A percentile compares a stretch with the other conserved stretches of the same genome.
Evolutionary conservation across 2,113 vertebrate genomes (phyloP).

Genomic region (Hippocampus mohnikei): DNA sequence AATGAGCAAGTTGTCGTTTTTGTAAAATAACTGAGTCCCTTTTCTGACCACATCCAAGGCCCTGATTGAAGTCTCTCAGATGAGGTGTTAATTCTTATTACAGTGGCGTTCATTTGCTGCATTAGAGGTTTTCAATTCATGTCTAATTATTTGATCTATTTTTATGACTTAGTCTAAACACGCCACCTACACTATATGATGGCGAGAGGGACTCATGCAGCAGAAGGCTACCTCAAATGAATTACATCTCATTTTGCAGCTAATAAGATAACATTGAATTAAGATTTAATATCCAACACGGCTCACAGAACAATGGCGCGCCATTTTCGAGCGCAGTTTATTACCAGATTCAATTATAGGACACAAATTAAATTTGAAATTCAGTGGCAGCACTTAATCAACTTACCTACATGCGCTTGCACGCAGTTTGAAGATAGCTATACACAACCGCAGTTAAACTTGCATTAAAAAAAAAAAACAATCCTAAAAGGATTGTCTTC

Average conservation of each 20-base stretch:
- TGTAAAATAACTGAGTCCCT: not conserved
- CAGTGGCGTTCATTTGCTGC: not conserved
- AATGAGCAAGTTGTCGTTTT: not conserved
- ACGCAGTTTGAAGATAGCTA: not conserved
- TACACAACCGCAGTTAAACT: not conserved
- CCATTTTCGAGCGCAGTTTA: conserved; percentile 4
- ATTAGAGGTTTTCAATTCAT: not conserved
- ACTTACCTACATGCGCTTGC: not conserved
- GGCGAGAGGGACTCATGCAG: not conserved
- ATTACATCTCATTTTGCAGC: not conserved
- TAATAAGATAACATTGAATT: conserved; percentile 3
- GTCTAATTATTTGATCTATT: not conserved
- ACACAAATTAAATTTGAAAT: conserved; percentile 4
- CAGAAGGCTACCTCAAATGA: not conserved
- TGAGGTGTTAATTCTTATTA: not conserved
- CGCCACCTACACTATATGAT: not conserved
- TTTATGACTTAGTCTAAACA: not conserved
- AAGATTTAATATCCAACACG: not conserved
- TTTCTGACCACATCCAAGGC: not conserved
- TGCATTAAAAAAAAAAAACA: not conserved
- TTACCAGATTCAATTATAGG: conserved; percentile 11
- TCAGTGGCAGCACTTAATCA: conserved; percentile 1
- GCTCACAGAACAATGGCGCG: conserved; percentile 2
- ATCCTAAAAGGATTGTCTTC: not conserved
- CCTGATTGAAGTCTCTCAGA: not conserved